A percentile compares a stretch with the other conserved stretches of the same genome.
phyloP scores from a whole-genome alignment of 2,888 invertebrate species.

The Noctua comes region DNA sequence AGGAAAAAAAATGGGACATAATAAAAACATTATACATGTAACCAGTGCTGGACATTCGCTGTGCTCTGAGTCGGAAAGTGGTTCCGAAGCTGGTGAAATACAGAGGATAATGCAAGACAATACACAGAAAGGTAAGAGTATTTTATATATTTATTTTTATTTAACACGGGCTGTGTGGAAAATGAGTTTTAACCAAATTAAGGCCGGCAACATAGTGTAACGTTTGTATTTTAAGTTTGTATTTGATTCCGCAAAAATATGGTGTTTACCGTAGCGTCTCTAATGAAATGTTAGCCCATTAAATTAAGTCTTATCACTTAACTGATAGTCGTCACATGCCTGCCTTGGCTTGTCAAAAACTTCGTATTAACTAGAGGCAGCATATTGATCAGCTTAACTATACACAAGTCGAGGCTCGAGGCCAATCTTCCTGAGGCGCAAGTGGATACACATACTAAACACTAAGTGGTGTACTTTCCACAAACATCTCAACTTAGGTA shows the following conservation, averaged over 20 bases:
- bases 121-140: constrained; percentile 72
- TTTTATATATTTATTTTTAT: too few species aligned
- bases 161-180: too few species aligned
- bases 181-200: not conserved
- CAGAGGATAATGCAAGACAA: constrained; percentile 90
- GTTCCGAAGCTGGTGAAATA: constrained; percentile 93
- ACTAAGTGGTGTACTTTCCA: not conserved
- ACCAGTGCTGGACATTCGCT: constrained; percentile 71
- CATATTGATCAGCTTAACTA: too few species aligned
- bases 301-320: not conserved
- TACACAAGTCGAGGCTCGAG: not conserved
- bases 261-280: too few species aligned
- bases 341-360: not conserved
- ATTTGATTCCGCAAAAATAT: too few species aligned
- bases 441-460: not conserved
- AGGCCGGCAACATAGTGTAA: not conserved
- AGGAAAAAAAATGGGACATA: constrained; percentile 69
- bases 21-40: constrained; percentile 69
- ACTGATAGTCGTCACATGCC: not conserved
- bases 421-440: not conserved
- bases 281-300: not conserved
- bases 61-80: constrained; percentile 92
- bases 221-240: too few species aligned
- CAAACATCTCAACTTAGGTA: too few species aligned
- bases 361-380: not conserved